Base-by-base conservation (phyloP, 2,888 invertebrate species). In the Pinctada fucata region DNA sequence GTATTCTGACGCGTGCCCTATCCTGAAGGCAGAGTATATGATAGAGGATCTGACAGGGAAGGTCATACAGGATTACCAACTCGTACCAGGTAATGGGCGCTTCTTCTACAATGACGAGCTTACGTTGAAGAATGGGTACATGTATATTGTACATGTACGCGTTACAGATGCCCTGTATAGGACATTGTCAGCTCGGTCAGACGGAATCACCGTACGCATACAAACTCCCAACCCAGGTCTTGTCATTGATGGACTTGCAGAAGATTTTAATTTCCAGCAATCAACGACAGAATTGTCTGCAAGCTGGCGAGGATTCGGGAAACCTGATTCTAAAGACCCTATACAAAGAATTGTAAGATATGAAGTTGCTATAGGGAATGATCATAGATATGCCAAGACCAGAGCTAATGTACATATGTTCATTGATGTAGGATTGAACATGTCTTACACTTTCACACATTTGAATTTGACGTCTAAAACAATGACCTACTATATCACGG, bases 301-400 rank as follows among this genome's bases (percentile, higher is more conserved):
- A 50, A 88, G 88, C 72, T 89, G 89, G 89, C 83, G 86, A 74
- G 76, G 72, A 3, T 89, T 89, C 74, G 89, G 89, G 6, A 78
- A 82, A 52, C 5, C 3, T 1, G 78, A 69, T 6, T 79, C 83
- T 10, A 75, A 72, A 8, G 73, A 78, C 65, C 86, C 86, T 31
- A 84, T 83, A 6, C 88, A 88, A 64, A 58, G 77, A 2, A 85
- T 88, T 16, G 64, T 70, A 2, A 68, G 83, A 50, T 90, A 88
- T 79, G 88, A 88, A 76, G 86, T 89, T 13, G 88, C 89, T 6
- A 77, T 89, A 49, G 89, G 90, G 63, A 87, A 86, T 63, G 88
- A 89, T 79, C 72, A 86, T 13, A 80, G 88, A 6, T 87, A 84
- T 82, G 75, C 76, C 5, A 82, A 82, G 69, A 86, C 87, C 2